Percentiles rank a stretch among this genome's conserved stretches.
phyloP scores from a whole-genome alignment of 64 coral and sea anemone species.

The Cladopsammia gracilis region DNA sequence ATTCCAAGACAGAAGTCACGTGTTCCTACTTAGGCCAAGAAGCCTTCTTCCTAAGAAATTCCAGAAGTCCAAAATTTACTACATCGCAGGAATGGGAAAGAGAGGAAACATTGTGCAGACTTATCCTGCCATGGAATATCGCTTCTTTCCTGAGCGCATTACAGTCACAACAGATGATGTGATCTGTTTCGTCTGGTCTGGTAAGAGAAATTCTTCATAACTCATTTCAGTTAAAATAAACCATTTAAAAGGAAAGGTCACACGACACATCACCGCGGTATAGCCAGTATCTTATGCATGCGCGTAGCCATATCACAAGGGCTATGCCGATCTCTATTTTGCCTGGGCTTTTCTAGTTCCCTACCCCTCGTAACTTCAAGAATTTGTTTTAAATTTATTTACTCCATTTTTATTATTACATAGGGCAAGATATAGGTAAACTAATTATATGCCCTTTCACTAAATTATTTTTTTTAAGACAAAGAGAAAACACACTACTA shows the following conservation, averaged over 20 bases:
- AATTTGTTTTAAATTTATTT: no score
- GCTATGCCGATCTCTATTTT: neutral
- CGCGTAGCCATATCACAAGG: neutral
- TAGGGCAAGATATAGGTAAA: no score
- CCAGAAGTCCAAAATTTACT: conserved; percentile 18
- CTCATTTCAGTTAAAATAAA: conserved; percentile 21
- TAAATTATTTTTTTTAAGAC: no score
- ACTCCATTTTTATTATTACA: no score
- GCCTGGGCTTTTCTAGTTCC: no score
- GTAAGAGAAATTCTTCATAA: conserved; percentile 44
- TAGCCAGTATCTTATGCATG: neutral
- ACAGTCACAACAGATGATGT: conserved; percentile 51
- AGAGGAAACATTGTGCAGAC: conserved; percentile 59
- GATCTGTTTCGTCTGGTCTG: conserved; percentile 65
- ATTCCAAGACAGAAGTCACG: conserved; percentile 64
- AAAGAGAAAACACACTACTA: no score
- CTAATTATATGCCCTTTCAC: no score
- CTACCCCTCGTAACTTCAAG: no score
- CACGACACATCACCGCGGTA: no score
- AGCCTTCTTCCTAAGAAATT: conserved; percentile 30
- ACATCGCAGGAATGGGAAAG: conserved; percentile 68
- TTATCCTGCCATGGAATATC: conserved; percentile 65
- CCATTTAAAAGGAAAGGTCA: neutral
- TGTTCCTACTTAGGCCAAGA: conserved; percentile 44
- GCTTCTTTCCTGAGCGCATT: conserved; percentile 55